A percentile compares a stretch with the other conserved stretches of the same genome.
phyloP scores from a whole-genome alignment of 2,888 invertebrate genomes.

The Xylota segnis region DNA sequence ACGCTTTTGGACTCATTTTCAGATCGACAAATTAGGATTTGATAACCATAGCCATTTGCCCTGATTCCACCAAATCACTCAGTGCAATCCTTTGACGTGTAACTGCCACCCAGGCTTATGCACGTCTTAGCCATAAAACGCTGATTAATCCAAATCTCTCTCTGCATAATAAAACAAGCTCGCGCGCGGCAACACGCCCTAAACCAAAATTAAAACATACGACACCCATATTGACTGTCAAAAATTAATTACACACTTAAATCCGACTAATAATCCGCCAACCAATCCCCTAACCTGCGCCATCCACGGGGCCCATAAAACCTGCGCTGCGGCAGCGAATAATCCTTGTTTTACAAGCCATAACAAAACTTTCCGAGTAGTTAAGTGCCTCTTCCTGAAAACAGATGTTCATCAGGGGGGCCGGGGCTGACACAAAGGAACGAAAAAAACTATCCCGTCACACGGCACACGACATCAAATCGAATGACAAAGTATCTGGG shows the following conservation, averaged over 20 bases:
- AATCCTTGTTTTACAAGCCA: conserved; percentile 70
- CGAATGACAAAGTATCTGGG: not conserved
- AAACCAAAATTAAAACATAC: conserved; percentile 9
- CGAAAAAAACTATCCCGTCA: not conserved
- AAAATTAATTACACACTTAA: conserved; percentile 59
- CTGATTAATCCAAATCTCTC: conserved; percentile 1
- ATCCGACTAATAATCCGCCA: conserved; percentile 41
- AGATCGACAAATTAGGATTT: no score
- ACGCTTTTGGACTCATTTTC: no score
- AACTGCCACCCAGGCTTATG: not conserved
- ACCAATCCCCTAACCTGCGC: not conserved
- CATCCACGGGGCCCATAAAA: conserved; percentile 22
- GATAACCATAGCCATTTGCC: not conserved
- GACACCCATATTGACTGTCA: conserved; percentile 40
- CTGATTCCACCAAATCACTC: not conserved
- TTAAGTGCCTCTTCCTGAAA: conserved; percentile 29
- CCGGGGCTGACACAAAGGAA: not conserved
- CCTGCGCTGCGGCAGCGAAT: conserved; percentile 8
- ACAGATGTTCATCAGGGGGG: conserved; percentile 39
- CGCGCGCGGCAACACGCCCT: not conserved
- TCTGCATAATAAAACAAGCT: not conserved
- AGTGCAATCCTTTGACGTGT: not conserved
- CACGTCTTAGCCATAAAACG: not conserved
- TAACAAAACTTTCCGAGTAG: conserved; percentile 53
- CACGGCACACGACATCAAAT: conserved; percentile 31